These are phyloP conservation scores for Labroides dimidiatus DNA, from an alignment of 2,797 vertebrate genomes.

Conservation along the genomic window DNA sequence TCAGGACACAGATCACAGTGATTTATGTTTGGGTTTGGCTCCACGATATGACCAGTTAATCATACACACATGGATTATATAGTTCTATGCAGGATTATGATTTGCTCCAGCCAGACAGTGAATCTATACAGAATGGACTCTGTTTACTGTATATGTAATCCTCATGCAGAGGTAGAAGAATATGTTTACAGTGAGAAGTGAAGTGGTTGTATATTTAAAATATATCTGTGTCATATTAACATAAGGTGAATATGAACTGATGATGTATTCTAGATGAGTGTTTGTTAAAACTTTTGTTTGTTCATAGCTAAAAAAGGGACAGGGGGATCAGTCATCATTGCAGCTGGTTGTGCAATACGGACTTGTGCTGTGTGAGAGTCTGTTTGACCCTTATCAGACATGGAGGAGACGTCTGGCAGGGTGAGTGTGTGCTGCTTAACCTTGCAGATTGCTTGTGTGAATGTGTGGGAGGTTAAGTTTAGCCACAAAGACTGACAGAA, in stretches of 20 bases:
- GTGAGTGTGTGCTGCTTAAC: constrained; percentile 79
- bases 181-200: constrained; percentile 63
- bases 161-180: constrained; percentile 42
- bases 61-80: constrained; percentile 16
- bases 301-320: constrained; percentile 84
- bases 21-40: constrained; percentile 36
- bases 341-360: constrained; percentile 86
- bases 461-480: constrained; percentile 61
- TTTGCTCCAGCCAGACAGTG: constrained; percentile 8
- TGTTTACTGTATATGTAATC: constrained; percentile 28
- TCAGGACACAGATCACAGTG: constrained; percentile 6
- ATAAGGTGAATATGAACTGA: constrained; percentile 17
- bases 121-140: constrained; percentile 12
- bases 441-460: background rate
- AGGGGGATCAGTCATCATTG: constrained; percentile 73
- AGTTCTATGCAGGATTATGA: constrained; percentile 19
- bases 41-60: constrained; percentile 10
- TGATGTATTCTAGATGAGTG: constrained; percentile 7
- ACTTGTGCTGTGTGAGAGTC: constrained; percentile 91
- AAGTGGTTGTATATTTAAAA: constrained; percentile 39
- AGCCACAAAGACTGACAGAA: constrained; percentile 36
- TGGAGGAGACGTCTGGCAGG: constrained; percentile 92
- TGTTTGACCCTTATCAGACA: constrained; percentile 96
- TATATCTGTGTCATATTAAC: constrained; percentile 18
- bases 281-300: constrained; percentile 29